Evolutionary conservation across 92 coral and sea anemone genomes (phyloP).

Genomic region (Palythoa grandis): DNA sequence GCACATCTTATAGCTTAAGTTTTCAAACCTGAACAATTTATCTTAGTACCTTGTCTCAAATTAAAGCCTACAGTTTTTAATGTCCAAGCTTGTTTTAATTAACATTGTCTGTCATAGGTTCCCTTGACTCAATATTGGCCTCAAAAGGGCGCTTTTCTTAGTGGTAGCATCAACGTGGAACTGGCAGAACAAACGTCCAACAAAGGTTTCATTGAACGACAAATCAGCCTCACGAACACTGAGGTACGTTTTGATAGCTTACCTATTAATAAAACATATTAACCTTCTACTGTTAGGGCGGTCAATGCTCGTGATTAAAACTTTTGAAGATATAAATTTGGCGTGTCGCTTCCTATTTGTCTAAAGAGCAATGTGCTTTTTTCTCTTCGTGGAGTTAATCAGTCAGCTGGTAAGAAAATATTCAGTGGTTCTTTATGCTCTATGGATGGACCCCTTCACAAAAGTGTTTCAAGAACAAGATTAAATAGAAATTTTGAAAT

Average conservation of each 20-base stretch:
- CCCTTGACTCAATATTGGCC: conserved; percentile 14
- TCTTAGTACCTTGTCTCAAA: too few relatives aligned
- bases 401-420: not conserved
- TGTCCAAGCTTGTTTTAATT: not conserved
- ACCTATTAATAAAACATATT: not conserved
- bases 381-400: not conserved
- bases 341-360: too few relatives aligned
- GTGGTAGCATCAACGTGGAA: conserved; percentile 24
- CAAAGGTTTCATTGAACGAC: conserved; percentile 15
- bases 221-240: conserved; percentile 20
- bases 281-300: not conserved
- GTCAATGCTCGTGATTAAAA: too few relatives aligned
- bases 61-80: too few relatives aligned
- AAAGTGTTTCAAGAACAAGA: not conserved
- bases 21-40: too few relatives aligned
- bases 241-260: not conserved
- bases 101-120: not conserved
- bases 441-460: not conserved
- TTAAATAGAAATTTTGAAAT: not conserved
- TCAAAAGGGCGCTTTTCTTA: conserved; percentile 9
- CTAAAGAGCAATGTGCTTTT: too few relatives aligned
- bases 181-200: not conserved
- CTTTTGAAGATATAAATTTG: too few relatives aligned
- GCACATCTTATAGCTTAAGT: too few relatives aligned
- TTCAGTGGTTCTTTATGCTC: not conserved